Conservation (phyloP, 2,113 vertebrate species). For the Cavia aperea region DNA sequence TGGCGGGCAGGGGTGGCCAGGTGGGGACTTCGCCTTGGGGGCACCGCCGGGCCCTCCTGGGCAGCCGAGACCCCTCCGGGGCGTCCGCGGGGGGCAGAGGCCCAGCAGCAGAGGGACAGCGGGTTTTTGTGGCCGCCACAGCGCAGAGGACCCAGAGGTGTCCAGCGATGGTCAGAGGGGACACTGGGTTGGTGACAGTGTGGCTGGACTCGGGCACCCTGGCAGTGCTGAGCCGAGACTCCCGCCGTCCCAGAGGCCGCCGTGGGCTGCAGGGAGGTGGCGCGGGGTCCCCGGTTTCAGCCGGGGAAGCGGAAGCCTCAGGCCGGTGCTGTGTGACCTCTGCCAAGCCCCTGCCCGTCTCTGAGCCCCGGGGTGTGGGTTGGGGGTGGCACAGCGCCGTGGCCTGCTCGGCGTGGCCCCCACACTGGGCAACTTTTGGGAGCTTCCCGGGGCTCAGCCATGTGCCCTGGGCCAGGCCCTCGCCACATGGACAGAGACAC, state of each 20-base stretch:
- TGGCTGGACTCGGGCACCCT: neutral
- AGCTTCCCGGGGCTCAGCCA: neutral
- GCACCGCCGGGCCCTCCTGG: neutral
- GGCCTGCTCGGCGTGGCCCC: neutral
- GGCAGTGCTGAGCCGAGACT: fast-evolving
- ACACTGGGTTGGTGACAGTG: neutral
- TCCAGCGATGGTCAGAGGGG: neutral
- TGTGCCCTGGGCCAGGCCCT: neutral
- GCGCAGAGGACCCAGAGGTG: neutral
- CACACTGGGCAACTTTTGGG: neutral
- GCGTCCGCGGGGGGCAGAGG: neutral
- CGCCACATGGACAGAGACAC: neutral
- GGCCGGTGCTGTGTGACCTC: neutral
- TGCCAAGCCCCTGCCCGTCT: fast-evolving
- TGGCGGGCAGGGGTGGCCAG: neutral
- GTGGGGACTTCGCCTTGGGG: neutral
- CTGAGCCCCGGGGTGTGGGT: neutral
- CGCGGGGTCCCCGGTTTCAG: too few species aligned
- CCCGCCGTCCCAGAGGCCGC: neutral
- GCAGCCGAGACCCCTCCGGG: neutral
- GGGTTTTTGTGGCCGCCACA: fast-evolving
- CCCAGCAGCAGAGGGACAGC: fast-evolving
- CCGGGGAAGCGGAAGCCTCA: fast-evolving
- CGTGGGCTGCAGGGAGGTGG: fast-evolving
- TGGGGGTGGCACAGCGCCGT: neutral